A percentile compares a stretch with the other conserved stretches of the same genome.
These are phyloP conservation scores for Colossoma macropomum DNA, from an alignment of 2,113 vertebrate genomes.

Conservation along the genomic window DNA sequence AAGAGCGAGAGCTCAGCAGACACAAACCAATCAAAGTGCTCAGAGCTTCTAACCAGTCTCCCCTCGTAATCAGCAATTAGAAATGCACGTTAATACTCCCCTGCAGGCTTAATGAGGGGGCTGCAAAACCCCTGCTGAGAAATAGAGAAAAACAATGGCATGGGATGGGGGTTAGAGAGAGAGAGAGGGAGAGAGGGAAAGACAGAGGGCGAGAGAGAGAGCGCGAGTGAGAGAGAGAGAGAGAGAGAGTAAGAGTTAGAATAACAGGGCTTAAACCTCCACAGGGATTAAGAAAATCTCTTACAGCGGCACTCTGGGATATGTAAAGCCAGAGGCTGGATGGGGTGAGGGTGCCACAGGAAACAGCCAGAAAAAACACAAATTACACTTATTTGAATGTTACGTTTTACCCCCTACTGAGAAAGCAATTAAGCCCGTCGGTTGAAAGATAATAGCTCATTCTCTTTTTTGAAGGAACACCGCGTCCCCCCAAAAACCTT, in stretches of 20 bases:
- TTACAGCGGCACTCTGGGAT: slow-evolving; percentile 24
- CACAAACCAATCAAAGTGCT: neutral
- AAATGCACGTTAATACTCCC: slow-evolving; percentile 38
- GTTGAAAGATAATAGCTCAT: neutral
- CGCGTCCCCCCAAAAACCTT: neutral
- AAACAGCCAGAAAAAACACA: neutral
- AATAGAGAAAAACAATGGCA: slow-evolving; percentile 26
- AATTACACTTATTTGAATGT: neutral
- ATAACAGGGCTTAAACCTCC: slow-evolving; percentile 36
- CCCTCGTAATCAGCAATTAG: slow-evolving; percentile 25
- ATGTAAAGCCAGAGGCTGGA: neutral
- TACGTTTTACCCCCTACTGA: neutral
- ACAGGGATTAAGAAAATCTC: slow-evolving; percentile 40
- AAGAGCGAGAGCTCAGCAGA: neutral
- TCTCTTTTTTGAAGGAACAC: neutral
- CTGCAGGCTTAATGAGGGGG: slow-evolving; percentile 32
- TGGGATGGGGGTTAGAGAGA: slow-evolving; percentile 3
- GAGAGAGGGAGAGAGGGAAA: slow-evolving; percentile 17
- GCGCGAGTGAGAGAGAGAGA: slow-evolving; percentile 13
- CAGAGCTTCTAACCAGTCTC: neutral
- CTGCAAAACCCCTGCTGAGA: slow-evolving; percentile 5
- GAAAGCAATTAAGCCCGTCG: neutral
- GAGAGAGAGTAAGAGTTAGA: slow-evolving; percentile 28
- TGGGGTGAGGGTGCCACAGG: neutral
- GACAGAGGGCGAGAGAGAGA: neutral